Evolutionary conservation across 2,113 vertebrate species (phyloP), one percentile per base, ranked within the genome.

Genomic region (Gobiocypris rarus): DNA sequence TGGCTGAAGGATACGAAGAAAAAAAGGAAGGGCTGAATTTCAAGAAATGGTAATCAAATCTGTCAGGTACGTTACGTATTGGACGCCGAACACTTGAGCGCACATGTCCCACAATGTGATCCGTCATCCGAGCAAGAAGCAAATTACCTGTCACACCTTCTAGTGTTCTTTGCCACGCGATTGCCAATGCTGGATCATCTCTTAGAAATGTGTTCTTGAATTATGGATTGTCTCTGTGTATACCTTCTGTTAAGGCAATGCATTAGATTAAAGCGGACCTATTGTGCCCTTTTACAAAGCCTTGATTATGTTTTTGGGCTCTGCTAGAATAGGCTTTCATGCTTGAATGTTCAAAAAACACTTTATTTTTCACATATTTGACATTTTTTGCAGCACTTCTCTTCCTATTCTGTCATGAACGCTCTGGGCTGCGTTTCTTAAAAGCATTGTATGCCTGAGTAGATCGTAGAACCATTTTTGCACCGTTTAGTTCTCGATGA

Each of bases 11-110:
- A 41, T 82, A 54, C 65, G 8, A 52, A 24, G 80, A 82, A 82
- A 82, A 31, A 56, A 70, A 52, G 78, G 61, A 81, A 67, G 43
- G 48, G 22, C 63, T 70, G 11, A 41, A 70, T 70, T 71, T 56
- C 22, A n/a, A 54, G 80, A 82, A 82, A 69, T 41, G 19, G 80
- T 82, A 82, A 71, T 56, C 11, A 41, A 56, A 82, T 82, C 80
- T 54, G 22, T 56, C 65, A 41, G 80, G 63, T 82, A 15, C 65
- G 10, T 67, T 67, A 61, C n/a, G 8, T 50, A 26, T 67, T 50
- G 43, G 76, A 79, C 1, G 22, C 4, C 58, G 4, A 28, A 69
- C 65, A 38, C 31, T 38, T 24, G 65, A 67, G 48, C 1, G 28
- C 76, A 61, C 61, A 19, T 65, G 56, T 61, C 31, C 26, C 45